phyloP scores from a whole-genome alignment of 2,113 vertebrate species.

The Arvicanthis niloticus region DNA sequence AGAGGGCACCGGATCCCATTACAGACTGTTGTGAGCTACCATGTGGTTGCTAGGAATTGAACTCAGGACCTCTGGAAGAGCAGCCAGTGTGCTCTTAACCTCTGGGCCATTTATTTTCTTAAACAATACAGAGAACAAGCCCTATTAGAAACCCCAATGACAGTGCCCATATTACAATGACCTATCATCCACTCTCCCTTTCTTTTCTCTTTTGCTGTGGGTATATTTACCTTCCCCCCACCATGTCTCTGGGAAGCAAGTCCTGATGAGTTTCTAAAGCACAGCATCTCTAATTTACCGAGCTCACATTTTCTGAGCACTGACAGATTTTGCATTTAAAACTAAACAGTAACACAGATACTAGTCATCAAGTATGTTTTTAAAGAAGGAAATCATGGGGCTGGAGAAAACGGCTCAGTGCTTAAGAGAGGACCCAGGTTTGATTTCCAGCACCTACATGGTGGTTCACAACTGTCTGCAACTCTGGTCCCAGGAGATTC shows the following conservation, averaged over 20 bases:
- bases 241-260: slow-evolving; percentile 11
- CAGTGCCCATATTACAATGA: neutral
- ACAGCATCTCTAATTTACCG: neutral
- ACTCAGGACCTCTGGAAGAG: no score
- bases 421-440: neutral
- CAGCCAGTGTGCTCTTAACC: no score
- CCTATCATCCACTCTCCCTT: neutral
- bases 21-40: no score
- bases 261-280: neutral
- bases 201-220: neutral
- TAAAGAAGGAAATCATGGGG: neutral
- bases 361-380: neutral
- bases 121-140: neutral
- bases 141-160: neutral
- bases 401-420: neutral
- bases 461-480: neutral
- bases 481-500: neutral
- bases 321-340: slow-evolving; percentile 45
- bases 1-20: no score
- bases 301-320: neutral
- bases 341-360: slow-evolving; percentile 32
- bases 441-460: neutral
- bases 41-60: no score
- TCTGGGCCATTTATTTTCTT: neutral
- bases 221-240: neutral